phyloP scores from a whole-genome alignment of 2,888 invertebrate species.

The Calliphora vomitoria region DNA sequence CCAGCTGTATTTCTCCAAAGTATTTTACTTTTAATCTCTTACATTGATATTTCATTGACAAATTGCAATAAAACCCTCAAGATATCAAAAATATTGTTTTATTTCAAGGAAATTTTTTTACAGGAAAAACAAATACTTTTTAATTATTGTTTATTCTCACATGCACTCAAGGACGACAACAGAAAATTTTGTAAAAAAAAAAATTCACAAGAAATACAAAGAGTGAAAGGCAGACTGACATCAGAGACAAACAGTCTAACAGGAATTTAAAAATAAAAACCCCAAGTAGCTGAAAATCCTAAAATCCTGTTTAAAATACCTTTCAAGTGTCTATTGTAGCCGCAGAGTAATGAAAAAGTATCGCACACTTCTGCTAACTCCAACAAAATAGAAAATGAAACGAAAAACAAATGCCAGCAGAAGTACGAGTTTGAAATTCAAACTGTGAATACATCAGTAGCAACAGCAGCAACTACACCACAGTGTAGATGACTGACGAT shows the following conservation, averaged over 20 bases:
- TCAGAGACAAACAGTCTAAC: slow-evolving; percentile 12
- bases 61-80: slow-evolving; percentile 22
- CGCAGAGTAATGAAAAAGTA: slow-evolving; percentile 36
- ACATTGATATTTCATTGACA: slow-evolving; percentile 9
- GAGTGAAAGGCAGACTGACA: neutral
- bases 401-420: neutral
- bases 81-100: neutral
- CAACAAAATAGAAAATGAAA: slow-evolving; percentile 21
- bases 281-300: slow-evolving; percentile 58
- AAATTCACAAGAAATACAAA: neutral
- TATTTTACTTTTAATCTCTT: neutral
- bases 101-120: slow-evolving; percentile 22
- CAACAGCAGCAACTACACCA: slow-evolving; percentile 12
- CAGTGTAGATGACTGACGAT: slow-evolving; percentile 61
- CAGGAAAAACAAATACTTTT: slow-evolving; percentile 20
- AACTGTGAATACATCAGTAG: slow-evolving; percentile 10
- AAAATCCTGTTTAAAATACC: slow-evolving; percentile 62
- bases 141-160: slow-evolving; percentile 30
- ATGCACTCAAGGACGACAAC: slow-evolving; percentile 43
- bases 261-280: slow-evolving; percentile 26
- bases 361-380: slow-evolving; percentile 1
- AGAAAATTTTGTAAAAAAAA: neutral
- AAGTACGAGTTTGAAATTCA: slow-evolving; percentile 42
- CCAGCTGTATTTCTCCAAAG: neutral
- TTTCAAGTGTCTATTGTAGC: slow-evolving; percentile 48